Percentiles rank a stretch among this genome's conserved stretches.
Conservation (phyloP, 2,797 vertebrate species). For the Cirrhinus mrigala region DNA sequence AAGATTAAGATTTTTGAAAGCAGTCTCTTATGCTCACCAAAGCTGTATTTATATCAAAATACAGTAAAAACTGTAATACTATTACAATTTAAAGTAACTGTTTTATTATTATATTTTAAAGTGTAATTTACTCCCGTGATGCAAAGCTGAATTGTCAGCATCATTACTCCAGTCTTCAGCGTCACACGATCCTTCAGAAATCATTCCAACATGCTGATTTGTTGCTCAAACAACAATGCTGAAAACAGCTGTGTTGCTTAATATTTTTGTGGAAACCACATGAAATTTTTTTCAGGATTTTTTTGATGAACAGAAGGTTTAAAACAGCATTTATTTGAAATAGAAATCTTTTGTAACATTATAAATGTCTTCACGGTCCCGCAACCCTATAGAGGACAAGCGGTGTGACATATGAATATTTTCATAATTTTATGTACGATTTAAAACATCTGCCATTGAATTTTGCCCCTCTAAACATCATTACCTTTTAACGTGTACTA, state of each 20-base stretch:
- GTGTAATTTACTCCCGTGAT: neutral
- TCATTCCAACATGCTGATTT: neutral
- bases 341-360: no score
- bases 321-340: no score
- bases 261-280: neutral
- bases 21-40: neutral
- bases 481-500: neutral
- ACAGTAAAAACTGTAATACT: neutral
- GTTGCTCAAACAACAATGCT: neutral
- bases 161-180: neutral
- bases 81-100: neutral
- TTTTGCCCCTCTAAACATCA: neutral
- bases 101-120: neutral
- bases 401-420: neutral
- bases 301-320: no score
- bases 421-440: neutral
- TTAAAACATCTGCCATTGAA: neutral
- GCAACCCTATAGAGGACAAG: neutral
- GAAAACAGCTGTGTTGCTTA: neutral
- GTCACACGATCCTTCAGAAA: neutral
- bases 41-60: neutral
- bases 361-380: neutral
- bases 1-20: neutral
- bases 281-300: neutral
- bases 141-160: neutral